Evolutionary conservation across 2,797 vertebrate genomes (phyloP).

Genomic region (Aselliscus stoliczkanus): DNA sequence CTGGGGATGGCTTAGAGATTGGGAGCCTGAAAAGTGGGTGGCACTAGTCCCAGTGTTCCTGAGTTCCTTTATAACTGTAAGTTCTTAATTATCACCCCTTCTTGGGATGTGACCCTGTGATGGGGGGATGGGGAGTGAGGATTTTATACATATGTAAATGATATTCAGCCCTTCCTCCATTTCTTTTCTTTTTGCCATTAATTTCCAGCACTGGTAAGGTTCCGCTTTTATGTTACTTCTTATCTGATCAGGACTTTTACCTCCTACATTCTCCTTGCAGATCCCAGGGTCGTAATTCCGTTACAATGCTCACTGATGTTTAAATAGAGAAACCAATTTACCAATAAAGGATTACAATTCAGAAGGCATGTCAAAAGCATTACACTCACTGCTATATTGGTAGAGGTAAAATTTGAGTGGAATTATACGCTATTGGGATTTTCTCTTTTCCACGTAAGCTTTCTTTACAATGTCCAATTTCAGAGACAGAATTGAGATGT

Average conservation of each 20-base stretch:
- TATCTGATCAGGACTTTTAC: neutral
- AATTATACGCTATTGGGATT: neutral
- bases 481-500: neutral
- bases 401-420: neutral
- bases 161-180: rapidly evolving
- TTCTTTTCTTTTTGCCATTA: neutral
- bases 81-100: neutral
- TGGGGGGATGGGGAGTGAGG: too few relatives aligned
- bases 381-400: neutral
- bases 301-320: neutral
- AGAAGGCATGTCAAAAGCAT: neutral
- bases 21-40: neutral
- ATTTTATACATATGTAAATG: too few relatives aligned
- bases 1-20: neutral
- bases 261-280: neutral
- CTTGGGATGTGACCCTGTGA: neutral
- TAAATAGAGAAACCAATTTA: neutral
- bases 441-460: neutral
- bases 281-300: too few relatives aligned
- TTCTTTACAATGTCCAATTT: neutral
- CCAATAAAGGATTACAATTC: neutral
- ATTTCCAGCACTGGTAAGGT: neutral
- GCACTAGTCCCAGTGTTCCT: neutral
- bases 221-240: neutral
- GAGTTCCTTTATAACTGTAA: neutral